Percentiles rank a stretch among this genome's conserved stretches.
Evolutionary conservation across 2,888 invertebrate species (phyloP).

Genomic region (Graphium colonna): DNA sequence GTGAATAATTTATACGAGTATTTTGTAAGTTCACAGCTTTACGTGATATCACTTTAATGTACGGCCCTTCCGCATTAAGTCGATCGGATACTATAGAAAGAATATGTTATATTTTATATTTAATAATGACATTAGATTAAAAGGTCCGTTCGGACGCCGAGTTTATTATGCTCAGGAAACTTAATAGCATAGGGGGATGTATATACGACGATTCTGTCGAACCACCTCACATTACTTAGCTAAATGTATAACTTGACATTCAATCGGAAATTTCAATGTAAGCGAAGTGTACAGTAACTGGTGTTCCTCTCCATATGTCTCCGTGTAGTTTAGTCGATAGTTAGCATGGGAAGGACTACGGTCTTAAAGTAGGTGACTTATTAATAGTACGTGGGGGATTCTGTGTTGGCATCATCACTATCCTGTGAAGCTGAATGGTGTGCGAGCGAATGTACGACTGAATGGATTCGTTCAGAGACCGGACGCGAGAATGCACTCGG

Average conservation of each 20-base stretch:
- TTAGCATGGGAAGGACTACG: slow-evolving; percentile 58
- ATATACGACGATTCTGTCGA: slow-evolving; percentile 58
- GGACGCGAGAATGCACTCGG: slow-evolving; percentile 30
- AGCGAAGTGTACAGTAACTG: slow-evolving; percentile 74
- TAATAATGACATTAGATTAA: slow-evolving; percentile 56
- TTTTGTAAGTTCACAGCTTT: slow-evolving; percentile 79
- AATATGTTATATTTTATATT: slow-evolving; percentile 66
- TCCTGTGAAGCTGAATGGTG: slow-evolving; percentile 33
- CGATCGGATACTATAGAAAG: slow-evolving; percentile 36
- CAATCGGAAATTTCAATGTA: slow-evolving; percentile 47
- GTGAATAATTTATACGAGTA: slow-evolving; percentile 80
- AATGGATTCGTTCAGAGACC: slow-evolving; percentile 29
- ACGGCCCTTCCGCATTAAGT: slow-evolving; percentile 69
- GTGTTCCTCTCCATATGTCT: slow-evolving; percentile 77
- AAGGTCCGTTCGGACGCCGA: slow-evolving; percentile 63
- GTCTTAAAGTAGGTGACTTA: slow-evolving; percentile 57
- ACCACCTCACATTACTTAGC: slow-evolving; percentile 61
- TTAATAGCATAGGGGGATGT: slow-evolving; percentile 50
- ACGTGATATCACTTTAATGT: slow-evolving; percentile 68
- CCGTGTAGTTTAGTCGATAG: slow-evolving; percentile 64
- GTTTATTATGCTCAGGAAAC: slow-evolving; percentile 67
- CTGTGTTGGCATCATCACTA: slow-evolving; percentile 42
- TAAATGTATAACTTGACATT: slow-evolving; percentile 56
- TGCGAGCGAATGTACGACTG: slow-evolving; percentile 24
- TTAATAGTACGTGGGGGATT: slow-evolving; percentile 43